Evolutionary conservation across 2,888 invertebrate genomes (phyloP), one percentile per base, ranked within the genome.

Genomic region (Seira sanloemensis): DNA sequence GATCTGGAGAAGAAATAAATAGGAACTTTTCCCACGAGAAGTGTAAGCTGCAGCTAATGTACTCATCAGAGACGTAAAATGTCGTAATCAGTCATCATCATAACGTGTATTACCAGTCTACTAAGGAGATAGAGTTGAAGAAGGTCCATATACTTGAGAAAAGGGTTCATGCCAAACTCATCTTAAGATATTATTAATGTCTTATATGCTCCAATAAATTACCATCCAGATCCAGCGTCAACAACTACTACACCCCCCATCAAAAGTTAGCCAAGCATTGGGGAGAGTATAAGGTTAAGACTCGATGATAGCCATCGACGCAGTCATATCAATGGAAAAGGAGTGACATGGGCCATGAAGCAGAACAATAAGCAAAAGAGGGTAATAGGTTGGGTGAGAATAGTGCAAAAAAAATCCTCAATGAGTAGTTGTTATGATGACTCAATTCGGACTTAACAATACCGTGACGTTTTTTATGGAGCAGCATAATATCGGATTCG

Each of bases 11-110:
- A 81, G 62, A 75, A 81, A 69, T 75, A 67, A 81, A 67, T 74
- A 73, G 65, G n/a, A 50, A 73, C 27, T 75, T 81, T 75, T 74
- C 80, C 74, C 80, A 50, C 37, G 80, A 71, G 80, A 81, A 81
- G 75, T 50, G 75, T 71, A 75, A 75, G 80, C 80, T 81, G 80
- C 23, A 68, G 77, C 80, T 85, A 85, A 85, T 85, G 85, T 78
- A 77, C 85, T 81, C 85, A 85, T 85, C 80, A 81, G 80, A 67
- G 85, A 85, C 77, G 81, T 77, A 80, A 83, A 85, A 85, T 85
- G 79, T 81, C 62, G 77, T 85, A 85, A 85, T 85, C 85, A 85
- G 77, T 85, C 85, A 81, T 85, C 50, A 50, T 50, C 50, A 50
- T 50, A 50, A 50, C n/a, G 50, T 50, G 50, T 50, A 50, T 50